phyloP scores from a whole-genome alignment of 2,888 invertebrate species.

The Heliconius aoede region DNA sequence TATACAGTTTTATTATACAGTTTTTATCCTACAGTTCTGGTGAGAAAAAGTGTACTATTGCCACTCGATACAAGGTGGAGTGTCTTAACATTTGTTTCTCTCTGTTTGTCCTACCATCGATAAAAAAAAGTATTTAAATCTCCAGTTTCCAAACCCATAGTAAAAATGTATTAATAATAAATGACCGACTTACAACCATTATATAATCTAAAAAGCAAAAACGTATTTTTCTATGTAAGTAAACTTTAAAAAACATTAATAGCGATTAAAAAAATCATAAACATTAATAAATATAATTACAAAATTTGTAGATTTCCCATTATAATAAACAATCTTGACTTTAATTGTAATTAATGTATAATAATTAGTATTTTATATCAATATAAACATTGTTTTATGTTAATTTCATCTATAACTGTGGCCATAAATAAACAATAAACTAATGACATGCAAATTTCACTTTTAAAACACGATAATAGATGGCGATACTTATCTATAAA shows the following conservation, averaged over 20 bases:
- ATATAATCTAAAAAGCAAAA: not conserved
- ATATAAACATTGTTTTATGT: slow-evolving; percentile 3
- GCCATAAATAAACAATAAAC: slow-evolving; percentile 8
- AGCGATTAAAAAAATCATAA: too few relatives aligned
- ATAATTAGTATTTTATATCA: slow-evolving; percentile 1
- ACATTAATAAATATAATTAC: too few relatives aligned
- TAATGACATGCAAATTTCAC: slow-evolving; percentile 4
- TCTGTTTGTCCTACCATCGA: not conserved
- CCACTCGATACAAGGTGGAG: not conserved
- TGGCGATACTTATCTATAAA: slow-evolving; percentile 61
- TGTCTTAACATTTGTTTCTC: not conserved
- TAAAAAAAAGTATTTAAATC: not conserved
- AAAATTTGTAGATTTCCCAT: not conserved
- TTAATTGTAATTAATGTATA: not conserved
- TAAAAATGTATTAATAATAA: not conserved
- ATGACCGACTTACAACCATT: too few relatives aligned
- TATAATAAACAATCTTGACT: not conserved
- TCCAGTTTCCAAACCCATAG: not conserved
- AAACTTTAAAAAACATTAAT: too few relatives aligned
- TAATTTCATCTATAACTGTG: slow-evolving; percentile 6
- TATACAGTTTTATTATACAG: too few relatives aligned
- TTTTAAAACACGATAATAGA: slow-evolving; percentile 54
- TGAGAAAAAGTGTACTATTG: too few relatives aligned
- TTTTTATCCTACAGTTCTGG: not conserved
- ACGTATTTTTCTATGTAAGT: not conserved